These are phyloP conservation scores for Nymphalis c-album DNA, from an alignment of 2,888 invertebrate species.

Conservation along the genomic window DNA sequence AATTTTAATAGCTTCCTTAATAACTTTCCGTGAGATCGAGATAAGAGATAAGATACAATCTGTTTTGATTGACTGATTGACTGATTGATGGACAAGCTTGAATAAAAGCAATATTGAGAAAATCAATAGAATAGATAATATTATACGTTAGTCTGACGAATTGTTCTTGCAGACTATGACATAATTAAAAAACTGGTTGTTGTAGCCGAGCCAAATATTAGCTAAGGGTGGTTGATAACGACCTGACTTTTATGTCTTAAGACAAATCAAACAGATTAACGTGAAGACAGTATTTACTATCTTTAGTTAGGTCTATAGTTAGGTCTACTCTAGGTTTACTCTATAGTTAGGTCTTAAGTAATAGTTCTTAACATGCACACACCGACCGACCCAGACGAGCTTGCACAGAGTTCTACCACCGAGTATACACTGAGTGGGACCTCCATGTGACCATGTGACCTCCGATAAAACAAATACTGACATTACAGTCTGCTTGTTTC, in stretches of 20 bases:
- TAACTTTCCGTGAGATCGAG: conserved; percentile 26
- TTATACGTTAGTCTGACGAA: background rate
- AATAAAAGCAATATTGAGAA: conserved; percentile 8
- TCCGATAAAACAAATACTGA: no score
- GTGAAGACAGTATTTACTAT: no score
- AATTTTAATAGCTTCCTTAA: conserved; percentile 10
- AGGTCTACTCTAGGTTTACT: no score
- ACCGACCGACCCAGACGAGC: no score
- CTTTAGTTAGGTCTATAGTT: no score
- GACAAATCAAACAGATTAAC: no score
- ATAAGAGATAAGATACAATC: conserved; percentile 28
- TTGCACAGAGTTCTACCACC: no score
- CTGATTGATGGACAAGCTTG: conserved; percentile 26
- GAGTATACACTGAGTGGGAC: no score
- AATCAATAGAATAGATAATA: conserved; percentile 1
- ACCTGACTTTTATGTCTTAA: background rate
- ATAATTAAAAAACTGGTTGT: background rate
- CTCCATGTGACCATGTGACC: no score
- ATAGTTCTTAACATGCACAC: no score
- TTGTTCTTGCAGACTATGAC: background rate
- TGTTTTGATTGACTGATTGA: conserved; percentile 34
- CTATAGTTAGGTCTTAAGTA: no score
- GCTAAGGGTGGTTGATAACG: background rate
- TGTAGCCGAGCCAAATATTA: background rate
- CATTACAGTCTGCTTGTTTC: no score